Evolutionary conservation across 2,797 vertebrate genomes (phyloP).

Genomic region (Ciconia nigra): DNA sequence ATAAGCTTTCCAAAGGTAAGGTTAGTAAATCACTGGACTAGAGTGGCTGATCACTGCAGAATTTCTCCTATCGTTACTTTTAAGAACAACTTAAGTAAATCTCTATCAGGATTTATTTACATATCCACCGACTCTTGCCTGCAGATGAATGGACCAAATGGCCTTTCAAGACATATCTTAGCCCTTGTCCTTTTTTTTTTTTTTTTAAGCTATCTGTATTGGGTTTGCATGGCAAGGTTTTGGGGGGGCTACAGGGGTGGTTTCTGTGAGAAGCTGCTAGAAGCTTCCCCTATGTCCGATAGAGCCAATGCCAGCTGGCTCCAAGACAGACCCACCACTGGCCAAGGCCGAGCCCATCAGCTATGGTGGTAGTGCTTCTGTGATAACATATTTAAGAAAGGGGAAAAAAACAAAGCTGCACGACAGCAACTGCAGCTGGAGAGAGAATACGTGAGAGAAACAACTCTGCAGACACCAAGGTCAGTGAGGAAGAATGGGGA

Average conservation of each 20-base stretch:
- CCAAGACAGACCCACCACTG: accelerated
- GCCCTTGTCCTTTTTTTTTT: neutral
- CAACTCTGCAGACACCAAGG: neutral
- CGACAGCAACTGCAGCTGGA: neutral
- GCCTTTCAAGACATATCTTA: neutral
- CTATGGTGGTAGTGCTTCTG: accelerated
- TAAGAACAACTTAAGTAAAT: neutral
- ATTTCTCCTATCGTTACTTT: neutral
- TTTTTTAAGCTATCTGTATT: neutral
- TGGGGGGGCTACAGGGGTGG: neutral
- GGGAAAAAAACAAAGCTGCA: too few relatives aligned
- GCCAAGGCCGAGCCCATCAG: neutral
- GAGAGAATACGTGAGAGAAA: neutral
- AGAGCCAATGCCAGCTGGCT: neutral
- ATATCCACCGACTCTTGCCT: neutral
- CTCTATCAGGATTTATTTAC: neutral
- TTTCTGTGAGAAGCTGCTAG: neutral
- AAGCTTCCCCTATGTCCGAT: neutral
- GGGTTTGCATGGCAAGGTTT: neutral
- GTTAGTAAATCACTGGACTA: neutral
- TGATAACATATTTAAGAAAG: neutral
- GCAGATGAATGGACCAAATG: neutral
- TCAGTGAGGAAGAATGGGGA: neutral
- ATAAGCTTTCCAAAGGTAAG: neutral
- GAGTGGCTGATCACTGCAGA: neutral